Base-by-base conservation (phyloP, 1,140 invertebrate species). In the Brachionus asplanchnoidis region DNA sequence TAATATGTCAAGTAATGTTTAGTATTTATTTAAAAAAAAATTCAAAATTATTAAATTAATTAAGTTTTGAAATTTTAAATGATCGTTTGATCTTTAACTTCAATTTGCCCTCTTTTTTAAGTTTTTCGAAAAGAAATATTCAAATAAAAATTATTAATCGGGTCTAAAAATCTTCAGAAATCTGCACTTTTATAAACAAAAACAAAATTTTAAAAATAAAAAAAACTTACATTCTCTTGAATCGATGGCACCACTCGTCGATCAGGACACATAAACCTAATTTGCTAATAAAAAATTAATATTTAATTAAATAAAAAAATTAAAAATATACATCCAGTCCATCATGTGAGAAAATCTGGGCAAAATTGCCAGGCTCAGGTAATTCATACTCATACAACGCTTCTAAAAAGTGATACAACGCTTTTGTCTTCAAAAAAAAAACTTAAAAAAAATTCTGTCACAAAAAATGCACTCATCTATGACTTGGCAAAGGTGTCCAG, bases 401-500 rank as follows among this genome's bases (percentile, higher is more conserved):
- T 26, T 82, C 79, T n/a, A 82, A 12, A 65, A 82, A 82, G 60
- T 82, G 32, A 82, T 82, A 82, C 50, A 82, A 32, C 12, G 79
- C 32, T 42, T 68, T 60, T 32, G 79, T 82, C 79, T 82, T 80
- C 8, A 36, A 36, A 26, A 82, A 23, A 80, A 0, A 44, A 44
- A 3, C 20, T 73, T 42, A 40, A 17, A 42, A 75, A 75, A 42
- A 36, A 0, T 7, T n/a, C n/a, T 36, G 32, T 5, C 6, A 7
- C 0, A 36, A 36, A 36, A 36, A 6, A 7, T 36, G 32, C 32
- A 36, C 32, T 36, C 32, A 36, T 36, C 32, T 36, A 36, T 36
- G 32, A 36, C 32, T 7, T 36, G 6, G 7, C 32, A 36, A 7
- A 36, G 32, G 5, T 36, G 32, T 36, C 7, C 32, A 7, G 7